Evolutionary conservation across 2,888 invertebrate species (phyloP).

Genomic region (Blastobasis adustella): DNA sequence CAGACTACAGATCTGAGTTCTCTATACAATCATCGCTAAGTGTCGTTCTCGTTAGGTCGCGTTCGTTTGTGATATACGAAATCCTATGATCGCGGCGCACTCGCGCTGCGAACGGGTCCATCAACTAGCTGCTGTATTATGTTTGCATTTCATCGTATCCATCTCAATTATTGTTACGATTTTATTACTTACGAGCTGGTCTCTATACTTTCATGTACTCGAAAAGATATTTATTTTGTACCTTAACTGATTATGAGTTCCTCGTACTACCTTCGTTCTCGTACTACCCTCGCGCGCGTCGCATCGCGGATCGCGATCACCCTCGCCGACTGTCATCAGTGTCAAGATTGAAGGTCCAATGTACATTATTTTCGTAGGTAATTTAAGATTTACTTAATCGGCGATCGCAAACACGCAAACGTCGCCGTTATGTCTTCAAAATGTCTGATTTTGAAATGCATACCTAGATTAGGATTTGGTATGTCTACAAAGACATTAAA

Average conservation of each 20-base stretch:
- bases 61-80: too few species aligned
- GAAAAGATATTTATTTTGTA: constrained; percentile 50
- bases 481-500: constrained; percentile 41
- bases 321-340: constrained; percentile 41
- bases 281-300: constrained; percentile 18
- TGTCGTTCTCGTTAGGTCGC: too few species aligned
- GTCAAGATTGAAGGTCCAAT: constrained; percentile 56
- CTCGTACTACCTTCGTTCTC: constrained; percentile 38
- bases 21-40: not conserved
- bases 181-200: constrained; percentile 62
- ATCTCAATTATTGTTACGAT: constrained; percentile 40
- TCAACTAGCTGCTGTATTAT: constrained; percentile 39
- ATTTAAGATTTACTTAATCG: constrained; percentile 49
- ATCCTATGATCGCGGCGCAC: too few species aligned
- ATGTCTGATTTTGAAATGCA: constrained; percentile 42
- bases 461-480: constrained; percentile 30
- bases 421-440: constrained; percentile 45
- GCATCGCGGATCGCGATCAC: constrained; percentile 28
- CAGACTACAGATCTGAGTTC: constrained; percentile 7
- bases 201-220: constrained; percentile 66
- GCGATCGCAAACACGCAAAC: constrained; percentile 31
- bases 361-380: constrained; percentile 64
- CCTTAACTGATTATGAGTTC: constrained; percentile 37
- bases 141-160: constrained; percentile 60
- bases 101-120: too few species aligned